Evolutionary conservation across 2,888 invertebrate species (phyloP).

Genomic region (Cerastis rubricosa): DNA sequence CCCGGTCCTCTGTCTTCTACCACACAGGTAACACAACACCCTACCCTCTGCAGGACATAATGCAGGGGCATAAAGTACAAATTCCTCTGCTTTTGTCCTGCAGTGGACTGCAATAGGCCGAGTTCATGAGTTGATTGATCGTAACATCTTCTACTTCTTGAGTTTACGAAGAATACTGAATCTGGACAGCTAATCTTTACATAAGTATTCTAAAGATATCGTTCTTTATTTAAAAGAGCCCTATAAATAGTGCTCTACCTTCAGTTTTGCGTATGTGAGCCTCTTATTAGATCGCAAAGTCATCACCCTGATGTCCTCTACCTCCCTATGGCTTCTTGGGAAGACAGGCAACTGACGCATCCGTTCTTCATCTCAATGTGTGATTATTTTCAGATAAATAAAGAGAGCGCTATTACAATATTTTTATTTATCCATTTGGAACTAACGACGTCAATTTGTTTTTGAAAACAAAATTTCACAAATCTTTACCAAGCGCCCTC

Average conservation of each 20-base stretch:
- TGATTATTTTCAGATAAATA: neutral
- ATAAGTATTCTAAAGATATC: neutral
- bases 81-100: neutral
- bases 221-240: neutral
- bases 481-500: too few relatives aligned
- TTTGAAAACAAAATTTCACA: too few relatives aligned
- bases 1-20: neutral
- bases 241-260: neutral
- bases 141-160: neutral
- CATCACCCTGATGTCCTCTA: neutral
- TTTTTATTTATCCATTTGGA: too few relatives aligned
- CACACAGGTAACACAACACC: neutral
- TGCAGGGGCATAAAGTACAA: neutral
- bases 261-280: neutral
- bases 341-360: slow-evolving; percentile 16
- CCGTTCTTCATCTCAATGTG: neutral
- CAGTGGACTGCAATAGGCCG: neutral
- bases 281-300: neutral
- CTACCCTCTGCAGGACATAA: neutral
- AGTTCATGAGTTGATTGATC: neutral
- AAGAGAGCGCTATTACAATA: neutral
- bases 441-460: too few relatives aligned
- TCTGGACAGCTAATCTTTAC: neutral
- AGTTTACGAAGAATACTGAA: neutral
- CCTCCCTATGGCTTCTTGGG: neutral